These are phyloP conservation scores for Cosmia pyralina DNA, from an alignment of 2,888 invertebrate species.

Conservation along the genomic window DNA sequence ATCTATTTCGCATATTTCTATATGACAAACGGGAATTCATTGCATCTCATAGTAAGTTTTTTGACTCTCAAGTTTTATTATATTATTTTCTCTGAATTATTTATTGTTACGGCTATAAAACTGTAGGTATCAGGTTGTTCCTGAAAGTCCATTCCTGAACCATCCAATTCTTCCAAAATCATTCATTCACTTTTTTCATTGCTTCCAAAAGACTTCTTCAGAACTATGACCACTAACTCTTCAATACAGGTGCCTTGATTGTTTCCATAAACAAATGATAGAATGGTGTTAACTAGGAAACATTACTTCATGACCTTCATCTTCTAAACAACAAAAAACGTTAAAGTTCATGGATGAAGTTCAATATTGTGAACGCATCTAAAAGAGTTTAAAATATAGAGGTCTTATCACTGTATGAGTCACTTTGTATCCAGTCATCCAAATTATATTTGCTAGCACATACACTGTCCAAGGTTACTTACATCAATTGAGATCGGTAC, in stretches of 20 bases:
- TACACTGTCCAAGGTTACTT: constrained; percentile 62
- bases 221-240: background rate
- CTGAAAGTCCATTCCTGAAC: background rate
- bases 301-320: background rate
- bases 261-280: background rate
- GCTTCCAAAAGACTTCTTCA: background rate
- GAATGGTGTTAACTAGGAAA: background rate
- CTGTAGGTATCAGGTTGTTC: too few relatives aligned
- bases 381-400: constrained; percentile 20
- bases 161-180: too few relatives aligned
- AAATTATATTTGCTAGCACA: constrained; percentile 30
- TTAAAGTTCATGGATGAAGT: background rate
- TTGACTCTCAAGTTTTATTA: background rate
- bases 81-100: too few relatives aligned
- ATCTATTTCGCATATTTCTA: constrained; percentile 44
- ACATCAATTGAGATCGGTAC: constrained; percentile 62
- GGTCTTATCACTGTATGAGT: constrained; percentile 38
- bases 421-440: constrained; percentile 16
- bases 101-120: too few relatives aligned
- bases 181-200: too few relatives aligned
- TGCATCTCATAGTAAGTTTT: constrained; percentile 7
- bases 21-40: constrained; percentile 16
- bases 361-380: background rate
- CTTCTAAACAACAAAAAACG: background rate
- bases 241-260: too few relatives aligned